Percentiles rank a stretch among this genome's conserved stretches.
Evolutionary conservation across 2,888 invertebrate species (phyloP).

Genomic region (Ophion slaviceki): DNA sequence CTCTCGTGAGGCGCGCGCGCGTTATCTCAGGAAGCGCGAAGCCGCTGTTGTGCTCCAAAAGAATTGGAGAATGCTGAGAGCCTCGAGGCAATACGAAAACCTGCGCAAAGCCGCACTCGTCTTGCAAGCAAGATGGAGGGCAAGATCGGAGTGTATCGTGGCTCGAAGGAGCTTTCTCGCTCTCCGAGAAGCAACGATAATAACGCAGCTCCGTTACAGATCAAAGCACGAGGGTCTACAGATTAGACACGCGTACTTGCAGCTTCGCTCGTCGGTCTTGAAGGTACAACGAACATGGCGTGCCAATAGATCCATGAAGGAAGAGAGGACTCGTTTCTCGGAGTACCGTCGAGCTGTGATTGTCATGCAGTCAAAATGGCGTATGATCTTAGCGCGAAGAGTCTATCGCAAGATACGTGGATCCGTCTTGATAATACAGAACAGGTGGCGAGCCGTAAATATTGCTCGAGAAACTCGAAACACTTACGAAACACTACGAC

Average conservation of each 20-base stretch:
- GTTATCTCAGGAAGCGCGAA: slow-evolving; percentile 71
- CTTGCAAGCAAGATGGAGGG: slow-evolving; percentile 71
- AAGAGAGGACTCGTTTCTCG: slow-evolving; percentile 52
- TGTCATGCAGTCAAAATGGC: slow-evolving; percentile 72
- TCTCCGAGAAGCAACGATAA: slow-evolving; percentile 79
- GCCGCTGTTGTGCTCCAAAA: slow-evolving; percentile 82
- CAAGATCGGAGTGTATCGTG: slow-evolving; percentile 27
- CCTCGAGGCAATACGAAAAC: slow-evolving; percentile 51
- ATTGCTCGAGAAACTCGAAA: slow-evolving; percentile 78
- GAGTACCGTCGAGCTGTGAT: slow-evolving; percentile 72
- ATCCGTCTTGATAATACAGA: slow-evolving; percentile 81
- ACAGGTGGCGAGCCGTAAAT: slow-evolving; percentile 80
- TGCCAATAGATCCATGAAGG: slow-evolving; percentile 65
- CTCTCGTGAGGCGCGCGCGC: slow-evolving; percentile 36
- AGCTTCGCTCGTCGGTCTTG: slow-evolving; percentile 71
- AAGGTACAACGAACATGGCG: slow-evolving; percentile 83
- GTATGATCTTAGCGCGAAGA: slow-evolving; percentile 59
- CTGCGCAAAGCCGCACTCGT: slow-evolving; percentile 66
- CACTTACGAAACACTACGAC: slow-evolving; percentile 70
- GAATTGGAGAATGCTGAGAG: slow-evolving; percentile 76
- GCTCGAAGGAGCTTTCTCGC: slow-evolving; percentile 50
- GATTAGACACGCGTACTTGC: slow-evolving; percentile 74
- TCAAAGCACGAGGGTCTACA: slow-evolving; percentile 78
- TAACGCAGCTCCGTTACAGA: slow-evolving; percentile 83
- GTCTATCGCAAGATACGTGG: slow-evolving; percentile 59